A percentile compares a stretch with the other conserved stretches of the same genome.
These are phyloP conservation scores for Blastobasis adustella DNA, from an alignment of 2,888 invertebrate species.

Conservation along the genomic window DNA sequence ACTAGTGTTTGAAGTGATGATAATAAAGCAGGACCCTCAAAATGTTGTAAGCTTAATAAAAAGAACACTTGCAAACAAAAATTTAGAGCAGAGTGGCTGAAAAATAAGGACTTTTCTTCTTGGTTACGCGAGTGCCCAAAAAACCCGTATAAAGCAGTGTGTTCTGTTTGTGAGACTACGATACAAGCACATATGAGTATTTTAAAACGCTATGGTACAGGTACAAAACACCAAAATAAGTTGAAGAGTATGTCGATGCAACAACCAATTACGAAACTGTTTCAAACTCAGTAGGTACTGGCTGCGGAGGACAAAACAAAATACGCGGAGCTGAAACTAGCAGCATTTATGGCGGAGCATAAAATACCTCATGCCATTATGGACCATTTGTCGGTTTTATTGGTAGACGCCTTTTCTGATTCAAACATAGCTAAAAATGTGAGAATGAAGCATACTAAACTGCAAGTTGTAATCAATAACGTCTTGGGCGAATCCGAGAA, in stretches of 20 bases:
- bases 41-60: background rate
- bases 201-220: background rate
- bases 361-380: slow-evolving; percentile 8
- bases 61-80: background rate
- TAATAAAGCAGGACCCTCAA: background rate
- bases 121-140: background rate
- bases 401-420: slow-evolving; percentile 8
- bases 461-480: slow-evolving; percentile 10
- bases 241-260: background rate
- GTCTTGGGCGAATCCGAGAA: slow-evolving; percentile 12
- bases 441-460: slow-evolving; percentile 9
- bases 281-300: background rate
- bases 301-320: background rate
- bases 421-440: slow-evolving; percentile 9
- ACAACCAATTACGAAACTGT: background rate
- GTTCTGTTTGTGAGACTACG: slow-evolving; percentile 1
- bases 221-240: background rate
- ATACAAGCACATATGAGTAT: slow-evolving; percentile 10
- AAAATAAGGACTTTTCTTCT: background rate
- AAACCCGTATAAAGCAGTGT: slow-evolving; percentile 6
- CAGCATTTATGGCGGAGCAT: slow-evolving; percentile 12
- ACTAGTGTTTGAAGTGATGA: background rate
- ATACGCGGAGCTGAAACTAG: slow-evolving; percentile 8
- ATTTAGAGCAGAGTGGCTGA: background rate
- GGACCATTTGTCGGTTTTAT: slow-evolving; percentile 9